Evolutionary conservation across 2,113 vertebrate genomes (phyloP).

Genomic region (Tor tambroides): DNA sequence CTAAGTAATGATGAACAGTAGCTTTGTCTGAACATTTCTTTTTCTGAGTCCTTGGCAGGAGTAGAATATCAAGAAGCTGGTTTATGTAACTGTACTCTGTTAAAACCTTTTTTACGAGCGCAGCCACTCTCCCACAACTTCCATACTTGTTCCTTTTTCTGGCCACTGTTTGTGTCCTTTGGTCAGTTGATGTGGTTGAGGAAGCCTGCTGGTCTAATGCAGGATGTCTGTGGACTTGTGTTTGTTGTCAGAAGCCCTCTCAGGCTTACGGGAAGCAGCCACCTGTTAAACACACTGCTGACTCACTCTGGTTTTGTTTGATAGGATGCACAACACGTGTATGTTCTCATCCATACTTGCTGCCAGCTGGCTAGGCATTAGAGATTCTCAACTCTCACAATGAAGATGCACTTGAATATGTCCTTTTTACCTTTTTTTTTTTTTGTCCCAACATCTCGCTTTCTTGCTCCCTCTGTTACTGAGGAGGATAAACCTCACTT

Average conservation of each 20-base stretch:
- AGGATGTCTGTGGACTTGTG: conserved; percentile 33
- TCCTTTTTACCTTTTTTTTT: background rate
- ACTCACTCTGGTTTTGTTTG: conserved; percentile 19
- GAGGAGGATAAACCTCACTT: background rate
- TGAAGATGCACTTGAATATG: background rate
- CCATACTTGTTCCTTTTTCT: background rate
- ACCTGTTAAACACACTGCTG: conserved; percentile 39
- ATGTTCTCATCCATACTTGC: background rate
- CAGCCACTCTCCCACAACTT: background rate
- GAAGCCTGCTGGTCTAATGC: conserved; percentile 17
- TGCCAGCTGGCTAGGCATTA: conserved; percentile 23
- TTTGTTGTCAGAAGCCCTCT: conserved; percentile 36
- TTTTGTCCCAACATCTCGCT: background rate
- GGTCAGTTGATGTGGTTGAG: background rate
- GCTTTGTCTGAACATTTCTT: background rate
- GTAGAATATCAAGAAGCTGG: conserved; percentile 15
- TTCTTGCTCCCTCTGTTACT: background rate
- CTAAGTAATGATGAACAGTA: background rate
- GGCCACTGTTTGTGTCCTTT: conserved; percentile 7
- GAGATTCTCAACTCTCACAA: background rate
- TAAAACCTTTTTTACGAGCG: conserved; percentile 1
- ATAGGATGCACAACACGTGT: background rate
- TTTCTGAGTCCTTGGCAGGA: conserved; percentile 1
- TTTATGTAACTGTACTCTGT: conserved; percentile 39
- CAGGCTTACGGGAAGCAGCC: conserved; percentile 27